phyloP scores from a whole-genome alignment of 1,140 invertebrate genomes.

The Xylocopa sonorina region DNA sequence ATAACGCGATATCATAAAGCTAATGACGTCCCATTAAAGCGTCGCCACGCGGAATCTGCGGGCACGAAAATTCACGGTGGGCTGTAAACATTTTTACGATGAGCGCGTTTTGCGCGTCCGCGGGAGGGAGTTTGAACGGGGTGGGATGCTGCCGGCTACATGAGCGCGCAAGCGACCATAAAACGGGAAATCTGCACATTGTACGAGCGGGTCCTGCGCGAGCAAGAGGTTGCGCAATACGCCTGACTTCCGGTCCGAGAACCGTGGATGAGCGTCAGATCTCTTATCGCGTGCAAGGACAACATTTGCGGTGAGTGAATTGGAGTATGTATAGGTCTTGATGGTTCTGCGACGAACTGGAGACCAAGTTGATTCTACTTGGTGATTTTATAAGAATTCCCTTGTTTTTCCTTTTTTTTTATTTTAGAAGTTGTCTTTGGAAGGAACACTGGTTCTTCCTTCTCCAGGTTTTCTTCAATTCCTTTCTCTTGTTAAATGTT shows the following conservation, averaged over 20 bases:
- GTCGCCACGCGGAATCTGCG: slow-evolving; percentile 53
- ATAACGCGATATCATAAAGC: slow-evolving; percentile 69
- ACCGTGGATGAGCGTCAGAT: neutral
- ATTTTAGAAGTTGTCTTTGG: too few relatives aligned
- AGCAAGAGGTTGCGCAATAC: slow-evolving; percentile 30
- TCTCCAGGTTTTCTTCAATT: too few relatives aligned
- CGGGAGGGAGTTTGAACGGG: neutral
- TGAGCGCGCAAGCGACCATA: slow-evolving; percentile 8
- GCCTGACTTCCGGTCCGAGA: slow-evolving; percentile 45
- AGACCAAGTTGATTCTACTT: neutral
- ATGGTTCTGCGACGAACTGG: neutral
- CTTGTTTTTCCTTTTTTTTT: neutral
- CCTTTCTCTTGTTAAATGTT: too few relatives aligned
- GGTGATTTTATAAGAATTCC: neutral
- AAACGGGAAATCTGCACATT: slow-evolving; percentile 41
- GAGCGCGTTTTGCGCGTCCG: too few relatives aligned
- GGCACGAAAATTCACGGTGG: slow-evolving; percentile 59
- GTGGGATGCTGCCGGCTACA: neutral
- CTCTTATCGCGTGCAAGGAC: slow-evolving; percentile 27
- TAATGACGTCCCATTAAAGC: slow-evolving; percentile 72
- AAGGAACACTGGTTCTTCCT: too few relatives aligned
- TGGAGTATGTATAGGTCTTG: neutral
- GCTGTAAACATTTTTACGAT: slow-evolving; percentile 62
- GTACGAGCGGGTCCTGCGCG: slow-evolving; percentile 16
- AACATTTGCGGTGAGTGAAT: slow-evolving; percentile 1